Percentiles rank a stretch among this genome's conserved stretches.
Conservation (phyloP, 2,888 invertebrate genomes). For the Oligia latruncula region DNA sequence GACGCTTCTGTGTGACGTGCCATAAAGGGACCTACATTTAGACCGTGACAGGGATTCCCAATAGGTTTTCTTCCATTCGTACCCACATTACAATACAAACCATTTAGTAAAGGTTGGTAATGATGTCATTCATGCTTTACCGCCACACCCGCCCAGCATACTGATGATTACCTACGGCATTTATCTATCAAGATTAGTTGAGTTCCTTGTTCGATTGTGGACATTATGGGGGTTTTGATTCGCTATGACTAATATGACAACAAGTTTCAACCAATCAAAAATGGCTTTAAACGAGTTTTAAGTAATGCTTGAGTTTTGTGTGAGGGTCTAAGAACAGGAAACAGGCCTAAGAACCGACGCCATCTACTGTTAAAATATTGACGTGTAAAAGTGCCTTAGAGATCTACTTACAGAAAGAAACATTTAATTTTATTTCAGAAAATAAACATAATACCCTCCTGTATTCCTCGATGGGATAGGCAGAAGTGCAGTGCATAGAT, state of each 20-base stretch:
- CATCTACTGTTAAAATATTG: neutral
- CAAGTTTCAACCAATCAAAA: no score
- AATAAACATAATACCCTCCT: neutral
- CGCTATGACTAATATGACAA: neutral
- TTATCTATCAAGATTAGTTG: slow-evolving; percentile 23
- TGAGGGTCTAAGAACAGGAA: no score
- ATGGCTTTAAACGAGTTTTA: no score
- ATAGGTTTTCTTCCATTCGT: slow-evolving; percentile 1
- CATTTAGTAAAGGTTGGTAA: neutral
- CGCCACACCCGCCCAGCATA: slow-evolving; percentile 29
- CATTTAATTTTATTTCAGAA: neutral
- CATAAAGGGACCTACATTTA: neutral
- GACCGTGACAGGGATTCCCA: neutral
- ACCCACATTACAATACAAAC: neutral
- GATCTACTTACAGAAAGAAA: no score
- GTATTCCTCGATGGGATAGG: neutral
- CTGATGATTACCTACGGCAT: slow-evolving; percentile 24
- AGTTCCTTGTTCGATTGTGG: neutral
- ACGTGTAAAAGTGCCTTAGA: neutral
- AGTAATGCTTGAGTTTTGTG: no score
- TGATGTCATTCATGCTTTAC: slow-evolving; percentile 50
- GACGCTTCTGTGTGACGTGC: neutral
- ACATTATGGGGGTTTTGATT: neutral
- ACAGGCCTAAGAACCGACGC: neutral
- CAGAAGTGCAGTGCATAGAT: neutral